Conservation (phyloP, 2,113 vertebrate species). For the Cercopithecus mona region DNA sequence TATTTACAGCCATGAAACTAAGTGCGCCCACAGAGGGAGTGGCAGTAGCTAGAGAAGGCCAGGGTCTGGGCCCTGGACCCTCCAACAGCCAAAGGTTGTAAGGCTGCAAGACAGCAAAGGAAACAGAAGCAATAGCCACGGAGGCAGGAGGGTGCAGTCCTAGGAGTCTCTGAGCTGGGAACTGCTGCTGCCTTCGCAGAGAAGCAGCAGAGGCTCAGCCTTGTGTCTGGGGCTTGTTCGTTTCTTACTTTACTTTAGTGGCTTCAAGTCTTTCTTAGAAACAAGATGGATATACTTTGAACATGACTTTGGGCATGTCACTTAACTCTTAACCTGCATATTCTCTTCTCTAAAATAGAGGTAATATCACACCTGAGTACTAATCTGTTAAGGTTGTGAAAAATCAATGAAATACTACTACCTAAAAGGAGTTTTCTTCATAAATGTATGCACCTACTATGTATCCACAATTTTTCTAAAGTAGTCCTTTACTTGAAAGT, state of each 20-base stretch:
- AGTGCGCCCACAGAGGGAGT: background rate
- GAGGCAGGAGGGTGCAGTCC: rapidly evolving
- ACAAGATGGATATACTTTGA: background rate
- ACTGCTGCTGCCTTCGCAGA: background rate
- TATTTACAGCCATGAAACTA: background rate
- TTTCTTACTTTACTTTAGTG: background rate
- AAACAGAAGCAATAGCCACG: too few relatives aligned
- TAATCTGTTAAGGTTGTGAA: background rate
- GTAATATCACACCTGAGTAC: background rate
- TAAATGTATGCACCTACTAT: background rate
- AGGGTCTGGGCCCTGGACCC: background rate
- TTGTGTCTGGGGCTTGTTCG: rapidly evolving
- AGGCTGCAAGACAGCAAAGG: background rate
- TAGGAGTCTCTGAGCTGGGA: background rate
- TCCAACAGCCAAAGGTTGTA: background rate
- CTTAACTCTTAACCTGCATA: background rate
- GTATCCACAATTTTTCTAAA: too few relatives aligned
- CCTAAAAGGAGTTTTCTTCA: background rate
- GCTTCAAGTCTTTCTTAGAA: background rate
- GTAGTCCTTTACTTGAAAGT: too few relatives aligned
- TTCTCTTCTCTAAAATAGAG: background rate
- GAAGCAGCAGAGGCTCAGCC: background rate
- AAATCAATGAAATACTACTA: background rate
- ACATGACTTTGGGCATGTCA: too few relatives aligned
- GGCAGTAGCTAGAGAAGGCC: background rate